A percentile compares a stretch with the other conserved stretches of the same genome.
These are phyloP conservation scores for Psittacula echo DNA, from an alignment of 2,797 vertebrate genomes.

Conservation along the genomic window DNA sequence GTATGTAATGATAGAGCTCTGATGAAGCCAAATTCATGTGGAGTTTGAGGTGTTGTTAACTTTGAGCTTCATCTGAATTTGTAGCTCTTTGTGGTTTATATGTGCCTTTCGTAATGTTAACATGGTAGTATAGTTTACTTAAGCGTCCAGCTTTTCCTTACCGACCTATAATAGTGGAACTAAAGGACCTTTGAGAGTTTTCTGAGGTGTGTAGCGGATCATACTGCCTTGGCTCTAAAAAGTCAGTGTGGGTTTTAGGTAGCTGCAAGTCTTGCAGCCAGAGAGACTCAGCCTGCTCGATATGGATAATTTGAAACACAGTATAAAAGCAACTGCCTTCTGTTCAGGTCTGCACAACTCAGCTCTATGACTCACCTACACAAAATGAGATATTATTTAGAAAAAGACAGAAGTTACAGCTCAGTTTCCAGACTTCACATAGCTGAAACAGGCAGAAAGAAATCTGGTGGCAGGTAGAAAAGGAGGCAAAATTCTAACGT, in stretches of 20 bases:
- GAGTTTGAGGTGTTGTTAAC: background rate
- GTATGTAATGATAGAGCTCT: background rate
- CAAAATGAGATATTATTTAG: background rate
- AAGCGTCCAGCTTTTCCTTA: background rate
- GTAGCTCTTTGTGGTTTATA: background rate
- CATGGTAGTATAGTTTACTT: background rate
- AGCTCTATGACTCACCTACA: background rate
- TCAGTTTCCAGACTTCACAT: background rate
- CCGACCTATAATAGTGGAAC: background rate
- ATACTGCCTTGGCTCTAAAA: background rate
- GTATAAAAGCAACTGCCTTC: background rate
- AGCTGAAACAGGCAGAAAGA: background rate
- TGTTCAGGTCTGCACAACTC: background rate
- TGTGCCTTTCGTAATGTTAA: background rate
- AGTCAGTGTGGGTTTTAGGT: background rate
- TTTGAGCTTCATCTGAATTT: background rate
- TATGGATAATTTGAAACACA: background rate
- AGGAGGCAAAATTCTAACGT: background rate
- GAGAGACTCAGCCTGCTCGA: background rate
- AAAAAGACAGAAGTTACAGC: background rate
- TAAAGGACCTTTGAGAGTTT: background rate
- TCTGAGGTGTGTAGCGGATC: background rate
- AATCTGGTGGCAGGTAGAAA: background rate
- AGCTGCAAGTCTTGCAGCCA: background rate
- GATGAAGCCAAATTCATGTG: background rate